Conservation (phyloP, 2,797 vertebrate species). For the Gallinago nigripennis region DNA sequence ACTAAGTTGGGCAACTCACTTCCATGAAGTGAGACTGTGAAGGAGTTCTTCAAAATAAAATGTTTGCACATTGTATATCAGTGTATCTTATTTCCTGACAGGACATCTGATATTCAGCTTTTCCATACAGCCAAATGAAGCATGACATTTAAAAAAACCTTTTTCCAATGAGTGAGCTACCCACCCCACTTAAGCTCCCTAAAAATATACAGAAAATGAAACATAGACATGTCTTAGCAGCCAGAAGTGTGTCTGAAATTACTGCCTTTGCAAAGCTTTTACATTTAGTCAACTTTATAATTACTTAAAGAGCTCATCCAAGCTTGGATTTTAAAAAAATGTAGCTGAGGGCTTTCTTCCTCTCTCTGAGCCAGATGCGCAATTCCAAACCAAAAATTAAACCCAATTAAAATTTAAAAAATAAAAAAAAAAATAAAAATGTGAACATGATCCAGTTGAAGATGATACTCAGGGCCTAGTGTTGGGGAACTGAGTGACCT, state of each 20-base stretch:
- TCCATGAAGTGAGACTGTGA: constrained; percentile 48
- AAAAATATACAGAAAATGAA: constrained; percentile 55
- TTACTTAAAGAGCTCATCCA: constrained; percentile 55
- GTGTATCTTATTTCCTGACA: constrained; percentile 64
- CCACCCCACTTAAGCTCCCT: constrained; percentile 44
- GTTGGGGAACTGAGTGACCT: background rate
- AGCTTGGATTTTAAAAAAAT: constrained; percentile 43
- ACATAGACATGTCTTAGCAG: constrained; percentile 33
- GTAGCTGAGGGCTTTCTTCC: constrained; percentile 56
- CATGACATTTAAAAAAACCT: constrained; percentile 57
- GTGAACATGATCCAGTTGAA: background rate
- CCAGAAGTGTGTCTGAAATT: constrained; percentile 57
- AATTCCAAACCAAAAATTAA: constrained; percentile 40
- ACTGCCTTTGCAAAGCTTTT: constrained; percentile 44
- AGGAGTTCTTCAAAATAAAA: constrained; percentile 61
- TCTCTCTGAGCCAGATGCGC: constrained; percentile 21
- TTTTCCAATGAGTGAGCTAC: constrained; percentile 38
- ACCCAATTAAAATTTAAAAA: background rate
- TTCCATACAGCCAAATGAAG: constrained; percentile 55
- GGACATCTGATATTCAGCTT: constrained; percentile 51
- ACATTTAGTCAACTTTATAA: constrained; percentile 60
- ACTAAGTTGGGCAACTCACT: constrained; percentile 44
- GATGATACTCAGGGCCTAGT: background rate
- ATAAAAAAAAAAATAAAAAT: background rate
- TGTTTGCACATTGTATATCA: constrained; percentile 59